Evolutionary conservation across 2,113 vertebrate species (phyloP).

Genomic region (Delphinapterus leucas): DNA sequence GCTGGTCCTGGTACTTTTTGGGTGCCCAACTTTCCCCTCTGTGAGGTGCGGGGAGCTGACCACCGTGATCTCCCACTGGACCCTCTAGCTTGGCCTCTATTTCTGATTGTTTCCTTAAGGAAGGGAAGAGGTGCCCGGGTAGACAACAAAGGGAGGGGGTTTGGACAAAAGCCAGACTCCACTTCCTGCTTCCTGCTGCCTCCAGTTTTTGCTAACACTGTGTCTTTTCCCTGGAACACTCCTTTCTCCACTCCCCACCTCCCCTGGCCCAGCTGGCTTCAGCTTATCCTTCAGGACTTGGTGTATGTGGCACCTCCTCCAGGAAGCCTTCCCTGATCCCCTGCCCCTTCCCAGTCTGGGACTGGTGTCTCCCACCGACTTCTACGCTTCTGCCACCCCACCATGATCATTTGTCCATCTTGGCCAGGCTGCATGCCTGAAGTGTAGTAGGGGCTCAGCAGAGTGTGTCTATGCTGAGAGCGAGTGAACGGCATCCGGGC

Average conservation of each 20-base stretch:
- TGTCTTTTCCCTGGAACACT: not conserved
- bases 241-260: not conserved
- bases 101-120: not conserved
- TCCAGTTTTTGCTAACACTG: not conserved
- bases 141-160: not conserved
- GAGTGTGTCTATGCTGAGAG: not conserved
- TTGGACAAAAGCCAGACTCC: not conserved
- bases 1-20: not conserved
- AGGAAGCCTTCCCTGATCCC: not conserved
- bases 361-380: not conserved
- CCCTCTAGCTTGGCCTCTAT: not conserved
- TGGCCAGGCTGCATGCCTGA: not conserved
- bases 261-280: not conserved
- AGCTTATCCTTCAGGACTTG: not conserved
- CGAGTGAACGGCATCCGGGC: accelerated
- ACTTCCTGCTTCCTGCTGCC: not conserved
- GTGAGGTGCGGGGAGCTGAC: accelerated
- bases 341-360: not conserved
- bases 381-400: not conserved
- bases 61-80: not conserved
- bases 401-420: not conserved
- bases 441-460: not conserved
- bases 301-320: not conserved
- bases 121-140: not conserved
- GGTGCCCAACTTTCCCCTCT: not conserved